A percentile compares a stretch with the other conserved stretches of the same genome.
These are phyloP conservation scores for Hiodon alosoides DNA, from an alignment of 2,113 vertebrate genomes.

Conservation along the genomic window DNA sequence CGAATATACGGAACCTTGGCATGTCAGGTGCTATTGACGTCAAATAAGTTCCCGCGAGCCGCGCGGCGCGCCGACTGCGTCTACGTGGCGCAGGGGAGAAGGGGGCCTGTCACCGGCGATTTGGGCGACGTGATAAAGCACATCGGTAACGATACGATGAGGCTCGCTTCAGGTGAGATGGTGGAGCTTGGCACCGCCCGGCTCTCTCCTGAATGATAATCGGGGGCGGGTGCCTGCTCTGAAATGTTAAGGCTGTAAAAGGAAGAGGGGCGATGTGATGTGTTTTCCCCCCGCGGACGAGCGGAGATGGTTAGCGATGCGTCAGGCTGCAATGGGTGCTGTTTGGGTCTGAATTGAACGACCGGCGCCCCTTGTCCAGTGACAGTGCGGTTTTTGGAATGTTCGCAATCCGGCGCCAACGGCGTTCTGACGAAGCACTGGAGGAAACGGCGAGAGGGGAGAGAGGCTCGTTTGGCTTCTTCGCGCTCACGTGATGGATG, in stretches of 20 bases:
- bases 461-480: too few species aligned
- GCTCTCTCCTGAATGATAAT: conserved; percentile 21
- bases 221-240: conserved; percentile 14
- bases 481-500: too few species aligned
- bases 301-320: background rate
- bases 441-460: too few species aligned
- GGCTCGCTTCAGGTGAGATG: conserved; percentile 49
- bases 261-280: background rate
- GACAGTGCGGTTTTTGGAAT: background rate
- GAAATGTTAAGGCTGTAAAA: background rate
- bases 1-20: conserved; percentile 63
- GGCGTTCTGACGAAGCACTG: background rate
- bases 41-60: conserved; percentile 65
- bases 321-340: background rate
- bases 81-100: conserved; percentile 47
- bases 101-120: conserved; percentile 77
- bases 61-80: conserved; percentile 28
- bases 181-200: conserved; percentile 40
- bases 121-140: conserved; percentile 61
- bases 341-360: background rate
- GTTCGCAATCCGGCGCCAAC: background rate
- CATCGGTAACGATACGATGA: conserved; percentile 61
- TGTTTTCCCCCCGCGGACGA: background rate
- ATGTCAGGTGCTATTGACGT: conserved; percentile 68
- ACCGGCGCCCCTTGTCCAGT: background rate